Conservation (phyloP, 2,888 invertebrate species). For the Taphrorychus bicolor region DNA sequence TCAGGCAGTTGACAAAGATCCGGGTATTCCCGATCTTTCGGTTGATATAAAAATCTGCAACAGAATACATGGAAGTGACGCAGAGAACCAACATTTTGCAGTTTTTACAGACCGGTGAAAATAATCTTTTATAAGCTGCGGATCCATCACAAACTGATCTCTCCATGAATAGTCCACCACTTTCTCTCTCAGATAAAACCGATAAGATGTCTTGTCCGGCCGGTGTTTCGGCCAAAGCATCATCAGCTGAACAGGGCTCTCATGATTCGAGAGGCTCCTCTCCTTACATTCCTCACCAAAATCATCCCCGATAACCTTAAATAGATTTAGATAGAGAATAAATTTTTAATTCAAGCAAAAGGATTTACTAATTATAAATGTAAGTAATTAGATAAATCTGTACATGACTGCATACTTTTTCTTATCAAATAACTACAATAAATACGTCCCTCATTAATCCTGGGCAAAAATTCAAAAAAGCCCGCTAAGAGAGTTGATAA, state of each 20-base stretch:
- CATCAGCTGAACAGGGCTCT: constrained; percentile 85
- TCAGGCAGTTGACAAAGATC: constrained; percentile 95
- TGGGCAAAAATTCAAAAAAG: too few relatives aligned
- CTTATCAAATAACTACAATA: too few relatives aligned
- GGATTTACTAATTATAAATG: too few relatives aligned
- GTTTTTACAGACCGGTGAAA: constrained; percentile 71
- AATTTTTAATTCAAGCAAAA: background rate
- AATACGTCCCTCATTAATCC: too few relatives aligned
- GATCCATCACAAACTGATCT: constrained; percentile 87
- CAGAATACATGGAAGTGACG: background rate
- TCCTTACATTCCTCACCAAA: constrained; percentile 93
- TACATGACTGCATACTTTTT: too few relatives aligned
- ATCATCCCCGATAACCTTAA: constrained; percentile 73
- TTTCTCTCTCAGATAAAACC: constrained; percentile 89
- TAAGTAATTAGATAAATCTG: too few relatives aligned
- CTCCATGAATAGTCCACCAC: constrained; percentile 85
- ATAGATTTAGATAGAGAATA: background rate
- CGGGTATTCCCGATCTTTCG: constrained; percentile 92
- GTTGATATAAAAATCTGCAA: constrained; percentile 83
- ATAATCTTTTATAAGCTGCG: constrained; percentile 91
- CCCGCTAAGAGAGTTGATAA: background rate
- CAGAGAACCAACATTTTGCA: too few relatives aligned
- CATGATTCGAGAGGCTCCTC: constrained; percentile 80
- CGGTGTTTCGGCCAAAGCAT: constrained; percentile 77
- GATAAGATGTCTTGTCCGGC: constrained; percentile 65